Percentiles rank a stretch among this genome's conserved stretches.
phyloP scores from a whole-genome alignment of 2,113 vertebrate species.

The Galbula dea region DNA sequence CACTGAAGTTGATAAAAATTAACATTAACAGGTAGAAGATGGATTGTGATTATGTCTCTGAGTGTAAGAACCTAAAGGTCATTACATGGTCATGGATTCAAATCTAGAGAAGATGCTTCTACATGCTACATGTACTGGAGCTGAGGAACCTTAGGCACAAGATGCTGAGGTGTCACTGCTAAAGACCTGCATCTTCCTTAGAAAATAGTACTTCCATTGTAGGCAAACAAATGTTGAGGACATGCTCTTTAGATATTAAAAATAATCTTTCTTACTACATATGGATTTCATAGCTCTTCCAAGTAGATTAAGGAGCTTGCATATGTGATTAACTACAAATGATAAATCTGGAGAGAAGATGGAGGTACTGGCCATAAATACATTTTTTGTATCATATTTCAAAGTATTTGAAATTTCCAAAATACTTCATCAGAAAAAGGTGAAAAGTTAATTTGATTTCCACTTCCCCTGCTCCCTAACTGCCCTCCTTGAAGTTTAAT shows the following conservation, averaged over 20 bases:
- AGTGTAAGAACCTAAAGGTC: background rate
- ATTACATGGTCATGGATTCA: background rate
- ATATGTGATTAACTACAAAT: background rate
- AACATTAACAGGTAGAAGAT: background rate
- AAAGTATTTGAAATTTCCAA: background rate
- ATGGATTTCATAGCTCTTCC: background rate
- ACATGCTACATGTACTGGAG: fast-evolving
- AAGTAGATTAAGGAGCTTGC: background rate
- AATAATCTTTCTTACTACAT: background rate
- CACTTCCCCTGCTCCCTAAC: too few relatives aligned
- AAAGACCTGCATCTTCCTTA: fast-evolving
- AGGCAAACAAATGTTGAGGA: background rate
- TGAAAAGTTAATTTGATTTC: background rate
- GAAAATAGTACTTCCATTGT: background rate
- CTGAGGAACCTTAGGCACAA: background rate
- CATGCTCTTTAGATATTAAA: background rate
- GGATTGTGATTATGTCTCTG: background rate
- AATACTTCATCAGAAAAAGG: background rate
- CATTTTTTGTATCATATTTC: too few relatives aligned
- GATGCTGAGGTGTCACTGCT: background rate
- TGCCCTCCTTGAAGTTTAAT: too few relatives aligned
- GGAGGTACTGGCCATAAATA: too few relatives aligned
- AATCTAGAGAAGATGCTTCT: background rate
- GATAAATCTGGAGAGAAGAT: background rate
- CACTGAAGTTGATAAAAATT: background rate